These are phyloP conservation scores for Neotoxoptera formosana DNA, from an alignment of 1,140 invertebrate species.

Conservation along the genomic window DNA sequence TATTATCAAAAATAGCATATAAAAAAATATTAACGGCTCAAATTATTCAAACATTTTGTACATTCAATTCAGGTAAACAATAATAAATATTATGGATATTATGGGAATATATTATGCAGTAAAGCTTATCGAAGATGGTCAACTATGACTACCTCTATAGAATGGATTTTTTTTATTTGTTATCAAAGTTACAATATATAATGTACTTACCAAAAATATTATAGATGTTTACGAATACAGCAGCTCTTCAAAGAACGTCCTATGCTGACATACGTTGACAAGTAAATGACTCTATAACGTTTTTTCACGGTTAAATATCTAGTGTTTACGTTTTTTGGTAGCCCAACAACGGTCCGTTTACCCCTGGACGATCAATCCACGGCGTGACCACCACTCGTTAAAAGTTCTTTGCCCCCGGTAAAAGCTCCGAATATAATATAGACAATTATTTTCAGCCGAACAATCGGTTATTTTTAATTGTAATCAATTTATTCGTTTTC, in stretches of 20 bases:
- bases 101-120: too few species aligned
- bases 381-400: not conserved
- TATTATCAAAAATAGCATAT: not conserved
- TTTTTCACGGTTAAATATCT: not conserved
- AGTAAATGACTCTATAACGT: not conserved
- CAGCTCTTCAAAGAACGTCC: not conserved
- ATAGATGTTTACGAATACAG: not conserved
- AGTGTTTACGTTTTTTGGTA: conserved; percentile 45
- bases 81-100: too few species aligned
- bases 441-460: not conserved
- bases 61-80: not conserved
- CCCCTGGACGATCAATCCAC: conserved; percentile 9
- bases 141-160: not conserved
- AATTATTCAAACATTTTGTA: not conserved
- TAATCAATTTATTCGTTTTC: not conserved
- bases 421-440: not conserved
- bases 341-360: conserved; percentile 24
- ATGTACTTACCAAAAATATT: not conserved
- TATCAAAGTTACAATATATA: too few species aligned
- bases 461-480: not conserved
- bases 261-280: not conserved
- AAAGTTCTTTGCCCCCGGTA: not conserved
- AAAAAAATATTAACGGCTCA: not conserved
- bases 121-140: too few species aligned
- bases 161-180: not conserved